These are phyloP conservation scores for Trogon melanurus DNA, from an alignment of 2,113 vertebrate genomes.

Conservation along the genomic window DNA sequence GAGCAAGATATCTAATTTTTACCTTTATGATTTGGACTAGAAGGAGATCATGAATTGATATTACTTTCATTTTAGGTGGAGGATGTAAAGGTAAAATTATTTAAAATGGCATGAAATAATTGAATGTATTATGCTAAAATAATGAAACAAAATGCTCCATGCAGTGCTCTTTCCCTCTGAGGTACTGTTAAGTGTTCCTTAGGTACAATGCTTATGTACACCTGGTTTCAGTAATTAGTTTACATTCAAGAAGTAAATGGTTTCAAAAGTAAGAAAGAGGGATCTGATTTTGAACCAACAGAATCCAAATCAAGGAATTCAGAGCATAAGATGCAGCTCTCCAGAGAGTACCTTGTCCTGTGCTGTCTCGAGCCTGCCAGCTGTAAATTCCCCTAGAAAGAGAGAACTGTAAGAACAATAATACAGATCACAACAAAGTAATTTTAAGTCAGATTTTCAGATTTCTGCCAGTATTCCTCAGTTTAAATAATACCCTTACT, in stretches of 20 bases:
- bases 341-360: background rate
- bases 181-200: background rate
- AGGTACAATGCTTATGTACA: background rate
- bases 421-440: background rate
- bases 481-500: conserved; percentile 21
- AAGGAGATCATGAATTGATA: conserved; percentile 41
- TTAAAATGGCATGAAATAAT: background rate
- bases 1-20: conserved; percentile 47
- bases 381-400: background rate
- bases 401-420: conserved; percentile 5
- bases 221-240: background rate
- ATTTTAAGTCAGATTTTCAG: conserved; percentile 14
- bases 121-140: background rate
- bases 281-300: background rate
- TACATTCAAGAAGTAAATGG: background rate
- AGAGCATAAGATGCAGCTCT: background rate
- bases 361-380: background rate
- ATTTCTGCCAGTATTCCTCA: conserved; percentile 26
- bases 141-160: background rate
- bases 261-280: background rate
- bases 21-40: conserved; percentile 40
- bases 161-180: background rate
- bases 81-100: background rate
- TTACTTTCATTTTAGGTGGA: conserved; percentile 32
- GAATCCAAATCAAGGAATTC: background rate